phyloP scores from a whole-genome alignment of 1,140 invertebrate species.

The Zaprionus africanus region DNA sequence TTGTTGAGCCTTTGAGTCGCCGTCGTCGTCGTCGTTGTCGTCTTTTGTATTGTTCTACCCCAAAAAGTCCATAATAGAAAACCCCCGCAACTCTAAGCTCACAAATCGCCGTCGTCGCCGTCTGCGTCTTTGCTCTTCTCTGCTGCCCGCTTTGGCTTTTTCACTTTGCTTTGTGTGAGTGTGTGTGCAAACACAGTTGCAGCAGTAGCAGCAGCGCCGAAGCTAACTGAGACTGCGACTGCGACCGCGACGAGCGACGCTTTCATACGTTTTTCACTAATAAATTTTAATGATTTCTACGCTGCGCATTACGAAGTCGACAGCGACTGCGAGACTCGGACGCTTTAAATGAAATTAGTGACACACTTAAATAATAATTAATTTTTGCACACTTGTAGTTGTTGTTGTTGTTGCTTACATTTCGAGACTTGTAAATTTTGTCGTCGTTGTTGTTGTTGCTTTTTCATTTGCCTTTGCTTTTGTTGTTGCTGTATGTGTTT shows the following conservation, averaged over 20 bases:
- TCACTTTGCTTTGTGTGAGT: constrained; percentile 45
- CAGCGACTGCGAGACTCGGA: constrained; percentile 42
- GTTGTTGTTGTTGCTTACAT: constrained; percentile 50
- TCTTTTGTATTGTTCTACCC: constrained; percentile 73
- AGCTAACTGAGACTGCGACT: constrained; percentile 28
- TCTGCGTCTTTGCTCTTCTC: constrained; percentile 31
- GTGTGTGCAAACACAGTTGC: constrained; percentile 40
- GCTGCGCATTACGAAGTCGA: constrained; percentile 64
- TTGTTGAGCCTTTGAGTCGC: constrained; percentile 73
- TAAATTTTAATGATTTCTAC: constrained; percentile 77
- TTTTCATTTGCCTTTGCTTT: constrained; percentile 31
- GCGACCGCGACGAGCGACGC: constrained; percentile 23
- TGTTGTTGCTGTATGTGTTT: constrained; percentile 41
- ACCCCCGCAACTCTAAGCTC: constrained; percentile 34
- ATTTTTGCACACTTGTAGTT: constrained; percentile 80
- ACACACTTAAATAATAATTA: constrained; percentile 82
- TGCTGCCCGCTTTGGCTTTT: constrained; percentile 35
- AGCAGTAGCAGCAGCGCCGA: constrained; percentile 15
- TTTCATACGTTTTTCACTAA: constrained; percentile 59
- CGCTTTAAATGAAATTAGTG: constrained; percentile 77
- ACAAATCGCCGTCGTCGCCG: constrained; percentile 28
- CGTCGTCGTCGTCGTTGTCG: constrained; percentile 33
- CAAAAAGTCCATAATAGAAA: constrained; percentile 70
- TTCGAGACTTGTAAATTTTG: constrained; percentile 49
- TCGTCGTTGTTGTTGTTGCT: constrained; percentile 29